Conservation (phyloP, 2,888 invertebrate species). For the Miltochrista miniata region DNA sequence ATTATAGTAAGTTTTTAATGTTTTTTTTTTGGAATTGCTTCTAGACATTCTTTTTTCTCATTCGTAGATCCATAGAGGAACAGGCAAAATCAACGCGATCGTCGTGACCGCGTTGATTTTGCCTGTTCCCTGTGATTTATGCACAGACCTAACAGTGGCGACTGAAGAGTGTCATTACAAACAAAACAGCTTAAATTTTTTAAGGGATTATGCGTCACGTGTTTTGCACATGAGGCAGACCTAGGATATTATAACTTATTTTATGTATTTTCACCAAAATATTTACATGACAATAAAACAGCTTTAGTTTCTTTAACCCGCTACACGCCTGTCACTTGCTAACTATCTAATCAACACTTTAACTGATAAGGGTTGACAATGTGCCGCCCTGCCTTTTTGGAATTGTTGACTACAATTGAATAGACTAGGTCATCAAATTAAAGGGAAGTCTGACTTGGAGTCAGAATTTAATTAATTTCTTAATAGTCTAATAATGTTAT, state of each 20-base stretch:
- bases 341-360: conserved; percentile 5
- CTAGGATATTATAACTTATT: too few relatives aligned
- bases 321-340: conserved; percentile 16
- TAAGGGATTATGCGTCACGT: too few relatives aligned
- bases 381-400: conserved; percentile 27
- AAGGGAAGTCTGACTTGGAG: conserved; percentile 10
- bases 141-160: too few relatives aligned
- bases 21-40: too few relatives aligned
- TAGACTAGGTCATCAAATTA: conserved; percentile 29
- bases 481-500: neutral
- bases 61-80: too few relatives aligned
- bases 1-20: too few relatives aligned
- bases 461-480: neutral
- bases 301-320: neutral
- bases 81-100: too few relatives aligned
- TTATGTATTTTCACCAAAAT: neutral
- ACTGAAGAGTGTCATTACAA: too few relatives aligned
- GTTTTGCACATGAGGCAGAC: neutral
- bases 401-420: conserved; percentile 36
- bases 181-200: too few relatives aligned
- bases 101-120: too few relatives aligned
- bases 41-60: too few relatives aligned
- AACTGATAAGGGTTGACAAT: conserved; percentile 44
- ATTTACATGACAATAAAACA: neutral
- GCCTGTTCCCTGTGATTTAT: too few relatives aligned